Percentiles rank a stretch among this genome's conserved stretches.
Conservation (phyloP, 2,888 invertebrate species). For the Cheilosia vulpina region DNA sequence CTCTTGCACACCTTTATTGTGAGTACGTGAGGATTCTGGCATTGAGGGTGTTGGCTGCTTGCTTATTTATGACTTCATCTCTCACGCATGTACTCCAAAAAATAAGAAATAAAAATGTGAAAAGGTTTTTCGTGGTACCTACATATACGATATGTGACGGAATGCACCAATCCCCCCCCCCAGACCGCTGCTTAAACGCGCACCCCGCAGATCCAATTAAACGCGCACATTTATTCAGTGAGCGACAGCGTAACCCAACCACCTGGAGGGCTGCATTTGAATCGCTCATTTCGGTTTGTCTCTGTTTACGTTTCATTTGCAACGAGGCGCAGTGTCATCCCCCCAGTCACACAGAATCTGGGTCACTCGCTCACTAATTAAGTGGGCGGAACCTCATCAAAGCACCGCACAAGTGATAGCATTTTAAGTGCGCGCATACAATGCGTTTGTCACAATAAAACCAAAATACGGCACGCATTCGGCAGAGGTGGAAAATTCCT, state of each 20-base stretch:
- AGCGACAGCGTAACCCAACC: constrained; percentile 34
- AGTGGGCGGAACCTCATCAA: constrained; percentile 59
- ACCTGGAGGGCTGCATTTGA: constrained; percentile 34
- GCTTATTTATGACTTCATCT: constrained; percentile 71
- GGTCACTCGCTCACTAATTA: constrained; percentile 67
- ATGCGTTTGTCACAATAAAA: constrained; percentile 60
- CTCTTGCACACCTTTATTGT: constrained; percentile 59
- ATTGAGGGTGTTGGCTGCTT: constrained; percentile 34
- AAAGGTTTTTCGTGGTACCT: constrained; percentile 5
- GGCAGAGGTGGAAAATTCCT: constrained; percentile 26
- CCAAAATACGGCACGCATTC: constrained; percentile 14
- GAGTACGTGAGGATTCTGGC: constrained; percentile 63
- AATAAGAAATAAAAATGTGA: not conserved
- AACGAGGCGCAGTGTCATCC: constrained; percentile 22
- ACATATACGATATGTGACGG: constrained; percentile 48
- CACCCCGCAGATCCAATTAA: constrained; percentile 43
- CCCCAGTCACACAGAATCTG: constrained; percentile 43
- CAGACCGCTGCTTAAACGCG: constrained; percentile 6
- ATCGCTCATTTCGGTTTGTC: constrained; percentile 4
- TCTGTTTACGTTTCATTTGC: constrained; percentile 2
- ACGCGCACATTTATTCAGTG: constrained; percentile 29
- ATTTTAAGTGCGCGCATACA: constrained; percentile 56
- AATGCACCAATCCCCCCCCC: constrained; percentile 11
- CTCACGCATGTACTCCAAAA: constrained; percentile 1
- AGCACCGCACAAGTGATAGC: constrained; percentile 36